Conservation (phyloP, 2,113 vertebrate species). For the Lepus europaeus region DNA sequence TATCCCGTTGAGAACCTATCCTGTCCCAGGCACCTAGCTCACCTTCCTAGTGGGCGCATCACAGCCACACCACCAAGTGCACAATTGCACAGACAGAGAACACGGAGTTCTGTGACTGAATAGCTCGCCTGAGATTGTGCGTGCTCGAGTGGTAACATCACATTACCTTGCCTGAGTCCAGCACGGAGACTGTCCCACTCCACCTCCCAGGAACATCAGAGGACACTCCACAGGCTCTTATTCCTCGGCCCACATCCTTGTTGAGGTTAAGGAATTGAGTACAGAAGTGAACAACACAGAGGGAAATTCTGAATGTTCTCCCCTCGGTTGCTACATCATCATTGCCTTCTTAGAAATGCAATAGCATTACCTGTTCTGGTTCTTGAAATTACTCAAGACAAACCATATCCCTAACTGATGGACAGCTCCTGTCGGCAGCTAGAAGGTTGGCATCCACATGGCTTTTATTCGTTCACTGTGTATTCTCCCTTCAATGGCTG, state of each 20-base stretch:
- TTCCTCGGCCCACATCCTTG: slow-evolving; percentile 11
- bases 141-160: background rate
- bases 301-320: background rate
- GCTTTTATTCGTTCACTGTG: background rate
- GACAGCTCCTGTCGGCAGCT: background rate
- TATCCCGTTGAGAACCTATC: background rate
- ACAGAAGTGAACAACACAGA: background rate
- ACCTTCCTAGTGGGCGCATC: background rate
- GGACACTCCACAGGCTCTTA: background rate
- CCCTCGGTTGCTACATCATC: background rate
- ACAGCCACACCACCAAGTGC: background rate
- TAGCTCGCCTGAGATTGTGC: background rate
- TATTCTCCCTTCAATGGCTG: slow-evolving; percentile 3
- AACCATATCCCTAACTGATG: background rate
- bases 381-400: slow-evolving; percentile 34
- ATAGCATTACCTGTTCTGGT: background rate
- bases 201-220: background rate
- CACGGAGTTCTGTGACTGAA: background rate
- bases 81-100: background rate
- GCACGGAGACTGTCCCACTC: background rate
- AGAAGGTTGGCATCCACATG: background rate
- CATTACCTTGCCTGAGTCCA: background rate
- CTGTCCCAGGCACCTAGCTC: background rate
- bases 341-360: background rate
- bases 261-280: slow-evolving; percentile 19